Percentiles rank a stretch among this genome's conserved stretches.
Conservation (phyloP, 1,140 invertebrate species). For the Drosophila triauraria region DNA sequence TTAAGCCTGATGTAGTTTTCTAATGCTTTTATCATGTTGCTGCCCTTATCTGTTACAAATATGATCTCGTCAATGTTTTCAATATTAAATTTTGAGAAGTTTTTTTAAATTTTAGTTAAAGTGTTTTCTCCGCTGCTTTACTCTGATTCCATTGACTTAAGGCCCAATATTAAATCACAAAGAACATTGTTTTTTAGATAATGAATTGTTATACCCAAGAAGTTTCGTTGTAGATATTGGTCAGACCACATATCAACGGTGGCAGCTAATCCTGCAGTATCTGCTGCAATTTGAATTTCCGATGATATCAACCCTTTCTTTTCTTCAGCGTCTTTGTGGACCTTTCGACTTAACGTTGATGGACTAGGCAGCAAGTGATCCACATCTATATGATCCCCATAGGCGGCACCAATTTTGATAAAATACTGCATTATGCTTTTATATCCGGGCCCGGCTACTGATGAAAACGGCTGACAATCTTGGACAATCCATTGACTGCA, state of each 20-base stretch:
- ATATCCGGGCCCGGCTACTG: conserved; percentile 28
- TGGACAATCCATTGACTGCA: conserved; percentile 39
- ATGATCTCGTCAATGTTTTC: conserved; percentile 35
- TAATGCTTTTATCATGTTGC: conserved; percentile 47
- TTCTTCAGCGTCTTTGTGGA: conserved; percentile 28
- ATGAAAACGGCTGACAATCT: conserved; percentile 41
- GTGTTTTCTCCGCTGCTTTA: conserved; percentile 33
- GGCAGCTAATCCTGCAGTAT: conserved; percentile 32
- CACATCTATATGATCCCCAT: conserved; percentile 30
- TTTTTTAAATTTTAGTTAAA: conserved; percentile 26
- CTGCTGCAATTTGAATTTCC: background rate
- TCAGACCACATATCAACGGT: conserved; percentile 29
- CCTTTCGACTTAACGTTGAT: conserved; percentile 27
- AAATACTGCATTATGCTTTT: conserved; percentile 36
- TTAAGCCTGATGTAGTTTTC: conserved; percentile 43
- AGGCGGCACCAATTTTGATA: conserved; percentile 38
- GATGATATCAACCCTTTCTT: too few relatives aligned
- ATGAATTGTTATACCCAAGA: conserved; percentile 28
- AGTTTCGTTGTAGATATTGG: conserved; percentile 27
- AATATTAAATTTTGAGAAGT: conserved; percentile 47
- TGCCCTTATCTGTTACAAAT: conserved; percentile 45
- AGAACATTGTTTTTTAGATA: conserved; percentile 29
- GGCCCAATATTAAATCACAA: conserved; percentile 33
- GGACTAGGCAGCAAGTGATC: conserved; percentile 28
- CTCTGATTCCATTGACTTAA: conserved; percentile 29